Conservation (phyloP, 2,113 vertebrate genomes). For the Buteo buteo region DNA sequence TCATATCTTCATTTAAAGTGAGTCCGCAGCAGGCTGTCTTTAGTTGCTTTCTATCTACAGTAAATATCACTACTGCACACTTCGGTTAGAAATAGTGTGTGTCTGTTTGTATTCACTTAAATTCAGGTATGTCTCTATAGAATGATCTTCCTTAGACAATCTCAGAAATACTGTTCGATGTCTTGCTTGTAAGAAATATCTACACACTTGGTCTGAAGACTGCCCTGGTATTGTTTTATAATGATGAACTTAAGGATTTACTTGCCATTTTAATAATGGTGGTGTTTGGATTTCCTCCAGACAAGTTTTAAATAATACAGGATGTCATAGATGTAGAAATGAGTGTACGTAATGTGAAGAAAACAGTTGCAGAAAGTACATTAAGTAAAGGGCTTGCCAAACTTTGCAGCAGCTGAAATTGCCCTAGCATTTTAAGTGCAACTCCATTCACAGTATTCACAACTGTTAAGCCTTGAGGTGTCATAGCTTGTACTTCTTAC, state of each 20-base stretch:
- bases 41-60: background rate
- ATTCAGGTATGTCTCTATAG: background rate
- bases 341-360: background rate
- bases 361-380: background rate
- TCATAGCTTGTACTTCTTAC: background rate
- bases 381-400: background rate
- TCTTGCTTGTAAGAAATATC: accelerated
- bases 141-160: background rate
- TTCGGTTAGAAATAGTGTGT: background rate
- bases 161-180: background rate
- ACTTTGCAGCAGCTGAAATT: background rate
- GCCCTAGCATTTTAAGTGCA: background rate
- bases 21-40: background rate
- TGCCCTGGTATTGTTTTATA: background rate
- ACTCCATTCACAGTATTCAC: background rate
- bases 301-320: slow-evolving; percentile 7
- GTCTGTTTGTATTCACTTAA: background rate
- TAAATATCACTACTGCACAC: background rate
- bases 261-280: background rate
- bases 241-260: background rate
- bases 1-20: background rate
- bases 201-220: background rate
- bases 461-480: background rate
- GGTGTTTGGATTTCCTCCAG: background rate
- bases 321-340: background rate